These are phyloP conservation scores for Cotesia vestalis DNA, from an alignment of 1,140 invertebrate genomes.

Conservation along the genomic window DNA sequence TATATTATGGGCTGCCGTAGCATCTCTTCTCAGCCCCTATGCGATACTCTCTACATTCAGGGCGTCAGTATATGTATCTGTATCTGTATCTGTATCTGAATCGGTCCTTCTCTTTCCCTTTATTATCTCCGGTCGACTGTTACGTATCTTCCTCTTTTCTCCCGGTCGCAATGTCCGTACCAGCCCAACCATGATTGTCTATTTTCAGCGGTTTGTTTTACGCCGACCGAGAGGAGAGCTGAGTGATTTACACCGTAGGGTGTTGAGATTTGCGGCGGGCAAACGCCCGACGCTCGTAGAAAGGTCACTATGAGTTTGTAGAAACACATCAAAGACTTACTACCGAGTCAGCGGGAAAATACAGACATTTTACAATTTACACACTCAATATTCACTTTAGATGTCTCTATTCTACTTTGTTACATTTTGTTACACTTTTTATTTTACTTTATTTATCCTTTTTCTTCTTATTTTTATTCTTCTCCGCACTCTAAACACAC, in stretches of 20 bases:
- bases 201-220: constrained; percentile 28
- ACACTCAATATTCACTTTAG: too few relatives aligned
- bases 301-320: neutral
- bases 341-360: constrained; percentile 7
- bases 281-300: neutral
- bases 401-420: too few relatives aligned
- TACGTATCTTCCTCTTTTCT: neutral
- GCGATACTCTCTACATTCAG: too few relatives aligned
- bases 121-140: too few relatives aligned
- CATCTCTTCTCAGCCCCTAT: neutral
- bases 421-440: too few relatives aligned
- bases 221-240: neutral
- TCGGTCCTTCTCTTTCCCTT: too few relatives aligned
- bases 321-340: constrained; percentile 3
- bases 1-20: neutral
- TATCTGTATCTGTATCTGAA: constrained; percentile 1
- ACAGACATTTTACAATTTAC: neutral
- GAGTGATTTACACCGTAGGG: constrained; percentile 29
- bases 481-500: too few relatives aligned
- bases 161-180: neutral
- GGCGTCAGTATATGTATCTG: neutral
- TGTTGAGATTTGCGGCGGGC: constrained; percentile 22
- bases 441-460: too few relatives aligned
- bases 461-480: too few relatives aligned
- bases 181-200: constrained; percentile 20